Conservation (phyloP, 2,888 invertebrate species). For the Mechanitis mazaeus region DNA sequence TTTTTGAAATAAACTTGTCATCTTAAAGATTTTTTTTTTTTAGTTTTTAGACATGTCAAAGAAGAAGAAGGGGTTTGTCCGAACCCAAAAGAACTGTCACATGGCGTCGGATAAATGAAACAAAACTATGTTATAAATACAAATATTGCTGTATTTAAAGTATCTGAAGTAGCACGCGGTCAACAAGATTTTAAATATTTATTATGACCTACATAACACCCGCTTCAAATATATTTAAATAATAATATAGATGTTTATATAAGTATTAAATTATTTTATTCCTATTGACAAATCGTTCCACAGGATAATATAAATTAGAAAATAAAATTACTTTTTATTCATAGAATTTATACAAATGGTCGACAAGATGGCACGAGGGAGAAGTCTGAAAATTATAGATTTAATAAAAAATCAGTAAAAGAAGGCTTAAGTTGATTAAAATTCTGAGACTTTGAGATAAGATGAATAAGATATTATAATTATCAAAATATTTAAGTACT, state of each 20-base stretch:
- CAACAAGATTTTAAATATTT: background rate
- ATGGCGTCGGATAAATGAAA: constrained; percentile 39
- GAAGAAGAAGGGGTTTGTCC: constrained; percentile 63
- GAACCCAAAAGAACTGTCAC: constrained; percentile 47
- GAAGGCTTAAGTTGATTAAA: background rate
- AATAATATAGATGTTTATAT: background rate
- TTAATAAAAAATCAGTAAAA: background rate
- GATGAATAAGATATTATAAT: no score
- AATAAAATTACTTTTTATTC: background rate
- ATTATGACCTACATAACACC: background rate
- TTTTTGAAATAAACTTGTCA: background rate
- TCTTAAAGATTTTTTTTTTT: constrained; percentile 1
- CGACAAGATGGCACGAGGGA: constrained; percentile 43
- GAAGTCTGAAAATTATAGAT: constrained; percentile 50
- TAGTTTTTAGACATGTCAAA: constrained; percentile 67
- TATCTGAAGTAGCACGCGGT: background rate
- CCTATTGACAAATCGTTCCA: no score
- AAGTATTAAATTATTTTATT: background rate
- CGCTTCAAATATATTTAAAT: background rate
- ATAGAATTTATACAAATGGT: constrained; percentile 27
- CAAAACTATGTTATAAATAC: constrained; percentile 10
- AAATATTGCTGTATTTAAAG: background rate
- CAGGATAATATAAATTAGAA: background rate
- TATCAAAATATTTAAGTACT: constrained; percentile 32
- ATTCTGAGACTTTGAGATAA: no score